A percentile compares a stretch with the other conserved stretches of the same genome.
These are phyloP conservation scores for Falco cherrug DNA, from an alignment of 2,797 vertebrate genomes.

Conservation along the genomic window DNA sequence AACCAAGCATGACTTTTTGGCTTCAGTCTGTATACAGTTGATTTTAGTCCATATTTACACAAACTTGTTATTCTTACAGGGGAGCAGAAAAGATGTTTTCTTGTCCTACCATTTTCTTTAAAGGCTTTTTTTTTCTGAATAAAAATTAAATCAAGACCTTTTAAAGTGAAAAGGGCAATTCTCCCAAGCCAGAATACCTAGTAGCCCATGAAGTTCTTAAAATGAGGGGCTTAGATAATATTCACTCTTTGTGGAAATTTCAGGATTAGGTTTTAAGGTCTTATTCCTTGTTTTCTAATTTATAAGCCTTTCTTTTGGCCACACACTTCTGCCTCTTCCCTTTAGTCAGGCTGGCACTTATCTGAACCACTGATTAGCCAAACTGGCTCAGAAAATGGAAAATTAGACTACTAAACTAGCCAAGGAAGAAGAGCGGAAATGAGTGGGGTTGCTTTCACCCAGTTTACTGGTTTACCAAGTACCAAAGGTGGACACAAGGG, in stretches of 20 bases:
- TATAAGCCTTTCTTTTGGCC: background rate
- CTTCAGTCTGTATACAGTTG: background rate
- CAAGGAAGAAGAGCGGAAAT: background rate
- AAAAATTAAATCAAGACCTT: background rate
- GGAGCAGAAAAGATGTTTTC: background rate
- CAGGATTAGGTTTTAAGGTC: background rate
- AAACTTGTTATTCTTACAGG: background rate
- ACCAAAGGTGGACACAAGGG: background rate
- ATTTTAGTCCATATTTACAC: background rate
- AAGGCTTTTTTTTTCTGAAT: background rate
- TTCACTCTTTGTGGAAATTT: background rate
- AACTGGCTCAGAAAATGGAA: background rate
- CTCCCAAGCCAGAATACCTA: background rate
- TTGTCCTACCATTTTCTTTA: background rate
- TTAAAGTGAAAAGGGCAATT: background rate
- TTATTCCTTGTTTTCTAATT: background rate
- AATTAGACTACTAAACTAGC: background rate
- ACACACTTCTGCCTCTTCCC: background rate
- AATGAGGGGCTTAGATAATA: background rate
- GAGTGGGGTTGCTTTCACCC: background rate
- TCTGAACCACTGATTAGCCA: background rate
- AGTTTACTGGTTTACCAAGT: background rate
- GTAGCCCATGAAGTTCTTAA: background rate
- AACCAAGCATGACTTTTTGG: background rate
- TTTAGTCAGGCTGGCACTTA: background rate